Conservation (phyloP, 1,140 invertebrate species). For the Agrypnia vestita region DNA sequence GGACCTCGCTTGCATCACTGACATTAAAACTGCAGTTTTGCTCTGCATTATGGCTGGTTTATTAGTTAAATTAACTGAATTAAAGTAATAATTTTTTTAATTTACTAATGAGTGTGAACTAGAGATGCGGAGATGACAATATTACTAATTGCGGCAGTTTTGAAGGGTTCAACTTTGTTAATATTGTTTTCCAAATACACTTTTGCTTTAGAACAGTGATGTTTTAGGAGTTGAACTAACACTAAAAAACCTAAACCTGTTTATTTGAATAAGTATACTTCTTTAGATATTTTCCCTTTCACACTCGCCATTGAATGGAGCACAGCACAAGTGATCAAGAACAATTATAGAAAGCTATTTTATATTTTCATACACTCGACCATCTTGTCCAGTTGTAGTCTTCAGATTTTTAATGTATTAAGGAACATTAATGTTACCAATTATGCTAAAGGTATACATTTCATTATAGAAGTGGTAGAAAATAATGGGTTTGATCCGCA, state of each 20-base stretch:
- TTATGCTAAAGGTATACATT: constrained; percentile 33
- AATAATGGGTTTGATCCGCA: constrained; percentile 37
- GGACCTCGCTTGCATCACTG: neutral
- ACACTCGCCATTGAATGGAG: constrained; percentile 28
- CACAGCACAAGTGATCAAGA: constrained; percentile 23
- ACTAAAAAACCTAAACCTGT: no score
- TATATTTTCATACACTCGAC: constrained; percentile 44
- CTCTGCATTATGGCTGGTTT: neutral
- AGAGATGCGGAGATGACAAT: no score
- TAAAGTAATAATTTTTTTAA: no score
- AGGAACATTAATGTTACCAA: constrained; percentile 29
- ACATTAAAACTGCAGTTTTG: neutral
- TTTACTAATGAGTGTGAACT: no score
- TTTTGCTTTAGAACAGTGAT: no score
- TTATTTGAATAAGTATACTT: no score
- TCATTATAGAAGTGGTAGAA: constrained; percentile 36
- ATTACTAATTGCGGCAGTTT: no score
- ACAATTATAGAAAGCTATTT: constrained; percentile 39
- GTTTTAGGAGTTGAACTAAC: no score
- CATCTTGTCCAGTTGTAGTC: constrained; percentile 41
- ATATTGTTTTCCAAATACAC: no score
- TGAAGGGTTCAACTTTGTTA: no score
- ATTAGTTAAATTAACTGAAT: no score
- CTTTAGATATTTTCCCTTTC: neutral
- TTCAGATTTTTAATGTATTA: constrained; percentile 36